Evolutionary conservation across 2,888 invertebrate genomes (phyloP).

Genomic region (Masnerella sp.): DNA sequence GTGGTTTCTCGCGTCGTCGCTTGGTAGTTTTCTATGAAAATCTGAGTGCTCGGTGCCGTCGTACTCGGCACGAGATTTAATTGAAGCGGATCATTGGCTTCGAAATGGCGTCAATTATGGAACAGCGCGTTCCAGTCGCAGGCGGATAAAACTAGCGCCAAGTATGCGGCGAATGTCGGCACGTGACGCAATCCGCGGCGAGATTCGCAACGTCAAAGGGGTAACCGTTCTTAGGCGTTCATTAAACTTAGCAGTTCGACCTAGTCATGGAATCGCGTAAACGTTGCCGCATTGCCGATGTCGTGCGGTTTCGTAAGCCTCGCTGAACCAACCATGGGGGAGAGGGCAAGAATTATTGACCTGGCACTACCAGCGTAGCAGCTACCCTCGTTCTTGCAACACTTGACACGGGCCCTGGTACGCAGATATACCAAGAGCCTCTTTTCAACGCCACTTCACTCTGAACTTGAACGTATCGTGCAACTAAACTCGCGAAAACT

Average conservation of each 20-base stretch:
- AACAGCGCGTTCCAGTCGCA: neutral
- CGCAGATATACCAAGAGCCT: constrained; percentile 51
- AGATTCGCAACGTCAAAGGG: constrained; percentile 16
- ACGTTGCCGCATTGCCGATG: constrained; percentile 73
- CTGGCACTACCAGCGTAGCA: constrained; percentile 64
- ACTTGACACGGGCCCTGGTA: constrained; percentile 61
- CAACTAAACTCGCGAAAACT: too few relatives aligned
- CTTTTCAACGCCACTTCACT: constrained; percentile 30
- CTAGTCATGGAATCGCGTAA: constrained; percentile 64
- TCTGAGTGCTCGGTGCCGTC: too few relatives aligned
- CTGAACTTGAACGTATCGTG: constrained; percentile 20
- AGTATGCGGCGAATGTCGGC: constrained; percentile 11
- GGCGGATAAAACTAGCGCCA: constrained; percentile 2
- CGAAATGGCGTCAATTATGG: constrained; percentile 9
- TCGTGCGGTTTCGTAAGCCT: constrained; percentile 65
- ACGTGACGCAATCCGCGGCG: too few relatives aligned
- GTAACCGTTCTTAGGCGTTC: constrained; percentile 2
- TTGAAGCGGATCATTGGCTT: neutral
- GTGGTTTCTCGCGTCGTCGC: too few relatives aligned
- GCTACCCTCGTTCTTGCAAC: constrained; percentile 42
- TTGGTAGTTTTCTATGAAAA: too few relatives aligned
- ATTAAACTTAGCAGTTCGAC: constrained; percentile 6
- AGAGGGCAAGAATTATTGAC: constrained; percentile 74
- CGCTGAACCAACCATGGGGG: constrained; percentile 38
- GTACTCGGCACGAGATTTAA: too few relatives aligned